Conservation (phyloP, 2,888 invertebrate genomes). For the Lasiommata megera region DNA sequence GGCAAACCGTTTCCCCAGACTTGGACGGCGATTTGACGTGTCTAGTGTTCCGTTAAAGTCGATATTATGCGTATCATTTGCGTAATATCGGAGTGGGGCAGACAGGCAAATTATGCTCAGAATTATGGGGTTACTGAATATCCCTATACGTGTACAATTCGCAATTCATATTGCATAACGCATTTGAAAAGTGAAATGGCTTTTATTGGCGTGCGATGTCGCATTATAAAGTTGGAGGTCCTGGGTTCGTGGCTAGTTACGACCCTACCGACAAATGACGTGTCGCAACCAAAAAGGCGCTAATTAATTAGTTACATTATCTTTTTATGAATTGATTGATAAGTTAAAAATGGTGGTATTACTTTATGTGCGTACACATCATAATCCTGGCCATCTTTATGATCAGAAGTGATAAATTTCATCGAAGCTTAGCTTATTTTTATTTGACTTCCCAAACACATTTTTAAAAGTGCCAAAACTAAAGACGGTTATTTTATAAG, state of each 20-base stretch:
- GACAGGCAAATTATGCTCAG: conserved; percentile 37
- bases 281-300: too few relatives aligned
- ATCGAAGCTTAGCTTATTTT: too few relatives aligned
- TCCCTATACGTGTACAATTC: neutral
- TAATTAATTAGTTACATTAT: too few relatives aligned
- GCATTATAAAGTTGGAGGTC: too few relatives aligned
- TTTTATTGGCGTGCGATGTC: neutral
- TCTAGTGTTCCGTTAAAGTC: conserved; percentile 37
- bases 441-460: too few relatives aligned
- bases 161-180: conserved; percentile 9
- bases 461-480: too few relatives aligned
- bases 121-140: conserved; percentile 33
- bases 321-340: conserved; percentile 19
- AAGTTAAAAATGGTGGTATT: conserved; percentile 1
- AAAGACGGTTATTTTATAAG: too few relatives aligned
- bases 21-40: conserved; percentile 14
- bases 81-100: conserved; percentile 41
- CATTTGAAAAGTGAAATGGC: neutral
- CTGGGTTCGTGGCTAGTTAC: too few relatives aligned
- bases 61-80: conserved; percentile 41
- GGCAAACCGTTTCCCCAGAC: conserved; percentile 10
- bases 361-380: too few relatives aligned
- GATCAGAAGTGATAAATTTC: too few relatives aligned
- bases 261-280: too few relatives aligned
- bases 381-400: too few relatives aligned